These are phyloP conservation scores for Zoanthus sansibaricus DNA, from an alignment of 92 coral and sea anemone genomes.

Conservation along the genomic window DNA sequence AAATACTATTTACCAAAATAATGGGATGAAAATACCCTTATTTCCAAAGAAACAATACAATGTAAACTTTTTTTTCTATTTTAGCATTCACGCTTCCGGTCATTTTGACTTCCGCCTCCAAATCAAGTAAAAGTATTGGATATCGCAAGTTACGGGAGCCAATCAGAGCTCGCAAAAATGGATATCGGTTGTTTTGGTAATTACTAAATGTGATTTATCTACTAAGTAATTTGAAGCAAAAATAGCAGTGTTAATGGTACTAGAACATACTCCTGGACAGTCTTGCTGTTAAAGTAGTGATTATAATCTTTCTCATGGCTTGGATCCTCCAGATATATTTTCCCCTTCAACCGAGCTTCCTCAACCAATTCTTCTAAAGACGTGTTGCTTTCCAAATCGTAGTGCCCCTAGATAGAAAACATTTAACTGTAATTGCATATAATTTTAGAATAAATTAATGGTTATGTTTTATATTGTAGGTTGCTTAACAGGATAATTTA, in stretches of 20 bases:
- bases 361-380: slow-evolving; percentile 83
- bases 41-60: too few species aligned
- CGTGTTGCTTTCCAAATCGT: slow-evolving; percentile 66
- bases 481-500: neutral
- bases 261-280: slow-evolving; percentile 86
- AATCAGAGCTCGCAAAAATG: too few species aligned
- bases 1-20: neutral
- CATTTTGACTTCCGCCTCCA: too few species aligned
- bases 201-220: neutral
- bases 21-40: too few species aligned
- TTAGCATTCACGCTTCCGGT: too few species aligned
- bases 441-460: neutral
- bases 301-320: slow-evolving; percentile 85
- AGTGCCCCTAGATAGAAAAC: slow-evolving; percentile 67
- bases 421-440: neutral
- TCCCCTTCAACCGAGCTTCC: slow-evolving; percentile 71
- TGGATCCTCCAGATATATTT: slow-evolving; percentile 70
- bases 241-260: too few species aligned
- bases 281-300: slow-evolving; percentile 84
- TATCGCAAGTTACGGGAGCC: too few species aligned
- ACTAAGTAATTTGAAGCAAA: too few species aligned
- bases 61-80: too few species aligned
- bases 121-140: too few species aligned
- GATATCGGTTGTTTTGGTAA: too few species aligned
- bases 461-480: too few species aligned